phyloP scores from a whole-genome alignment of 2,888 invertebrate species.

The Heteromyza rotundicornis region DNA sequence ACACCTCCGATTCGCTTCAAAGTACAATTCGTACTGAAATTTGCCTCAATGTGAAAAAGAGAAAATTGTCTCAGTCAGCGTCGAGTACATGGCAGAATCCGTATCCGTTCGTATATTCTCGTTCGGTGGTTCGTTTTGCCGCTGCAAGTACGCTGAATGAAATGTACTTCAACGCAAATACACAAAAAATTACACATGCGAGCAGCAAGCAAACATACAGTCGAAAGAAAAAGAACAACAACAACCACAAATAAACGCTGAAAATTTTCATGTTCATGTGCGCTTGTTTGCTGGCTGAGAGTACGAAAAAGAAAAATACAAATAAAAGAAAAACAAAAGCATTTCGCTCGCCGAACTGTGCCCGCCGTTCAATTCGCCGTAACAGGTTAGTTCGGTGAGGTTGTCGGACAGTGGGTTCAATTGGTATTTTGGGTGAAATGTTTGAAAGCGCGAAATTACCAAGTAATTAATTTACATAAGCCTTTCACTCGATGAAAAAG shows the following conservation, averaged over 20 bases:
- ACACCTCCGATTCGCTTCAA: constrained; percentile 51
- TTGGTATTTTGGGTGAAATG: too few species aligned
- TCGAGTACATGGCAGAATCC: too few species aligned
- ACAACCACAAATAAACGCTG: neutral
- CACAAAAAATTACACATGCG: neutral
- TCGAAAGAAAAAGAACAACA: too few species aligned
- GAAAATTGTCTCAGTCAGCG: constrained; percentile 33
- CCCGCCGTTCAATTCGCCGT: constrained; percentile 22
- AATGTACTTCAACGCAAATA: neutral
- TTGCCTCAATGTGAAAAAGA: constrained; percentile 32
- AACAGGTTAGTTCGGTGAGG: constrained; percentile 22
- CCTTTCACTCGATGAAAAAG: too few species aligned
- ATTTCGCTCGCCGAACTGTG: neutral
- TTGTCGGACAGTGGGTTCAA: constrained; percentile 1
- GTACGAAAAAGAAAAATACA: neutral
- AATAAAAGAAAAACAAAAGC: neutral
- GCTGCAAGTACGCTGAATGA: constrained; percentile 1
- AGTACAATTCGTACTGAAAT: constrained; percentile 54
- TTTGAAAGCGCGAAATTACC: too few species aligned
- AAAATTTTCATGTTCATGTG: neutral
- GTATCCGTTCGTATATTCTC: neutral
- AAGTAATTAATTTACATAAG: too few species aligned
- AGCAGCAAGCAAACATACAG: too few species aligned
- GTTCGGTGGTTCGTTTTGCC: neutral
- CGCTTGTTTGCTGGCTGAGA: too few species aligned